phyloP scores from a whole-genome alignment of 2,797 vertebrate species.

The Podargus strigoides region DNA sequence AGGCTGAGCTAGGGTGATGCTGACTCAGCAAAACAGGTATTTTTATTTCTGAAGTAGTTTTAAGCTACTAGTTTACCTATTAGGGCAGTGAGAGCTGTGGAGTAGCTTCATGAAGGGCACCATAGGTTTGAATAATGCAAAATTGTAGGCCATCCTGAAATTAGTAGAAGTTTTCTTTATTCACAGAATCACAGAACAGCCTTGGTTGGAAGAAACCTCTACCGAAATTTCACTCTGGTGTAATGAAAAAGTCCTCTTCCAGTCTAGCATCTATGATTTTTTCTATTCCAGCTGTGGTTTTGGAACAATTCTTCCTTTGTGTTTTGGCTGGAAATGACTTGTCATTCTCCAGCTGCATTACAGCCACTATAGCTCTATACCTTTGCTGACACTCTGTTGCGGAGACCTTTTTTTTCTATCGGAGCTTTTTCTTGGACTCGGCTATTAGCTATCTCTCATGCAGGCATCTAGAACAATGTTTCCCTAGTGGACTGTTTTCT shows the following conservation, averaged over 20 bases:
- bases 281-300: not conserved
- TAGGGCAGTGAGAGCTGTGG: not conserved
- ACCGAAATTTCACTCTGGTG: not conserved
- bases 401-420: not conserved
- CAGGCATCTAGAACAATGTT: not conserved
- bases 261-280: not conserved
- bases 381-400: fast-evolving
- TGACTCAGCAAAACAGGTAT: not conserved
- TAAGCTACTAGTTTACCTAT: not conserved
- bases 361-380: not conserved
- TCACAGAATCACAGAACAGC: no score
- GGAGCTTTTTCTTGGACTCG: not conserved
- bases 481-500: not conserved
- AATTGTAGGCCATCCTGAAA: not conserved
- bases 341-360: not conserved
- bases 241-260: not conserved
- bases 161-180: not conserved
- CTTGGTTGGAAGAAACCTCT: no score
- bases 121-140: not conserved
- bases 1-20: not conserved
- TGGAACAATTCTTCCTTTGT: not conserved
- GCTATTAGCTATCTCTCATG: not conserved
- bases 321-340: not conserved
- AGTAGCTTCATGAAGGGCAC: not conserved
- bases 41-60: not conserved